Evolutionary conservation across 2,113 vertebrate genomes (phyloP).

Genomic region (Saimiri boliviensis): DNA sequence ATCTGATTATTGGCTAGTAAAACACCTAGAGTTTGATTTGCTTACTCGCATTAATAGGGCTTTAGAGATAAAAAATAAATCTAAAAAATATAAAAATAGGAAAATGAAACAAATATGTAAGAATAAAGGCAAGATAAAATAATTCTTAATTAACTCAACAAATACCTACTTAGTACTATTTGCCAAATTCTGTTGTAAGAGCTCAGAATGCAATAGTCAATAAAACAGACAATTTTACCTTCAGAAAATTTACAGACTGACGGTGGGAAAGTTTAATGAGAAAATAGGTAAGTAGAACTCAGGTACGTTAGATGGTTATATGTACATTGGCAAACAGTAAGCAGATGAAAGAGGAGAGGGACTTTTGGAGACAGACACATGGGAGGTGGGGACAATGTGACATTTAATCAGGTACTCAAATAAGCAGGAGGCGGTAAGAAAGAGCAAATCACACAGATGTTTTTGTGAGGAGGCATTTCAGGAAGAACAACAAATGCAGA

Average conservation of each 20-base stretch:
- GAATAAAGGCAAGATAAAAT: not conserved
- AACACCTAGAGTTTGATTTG: not conserved
- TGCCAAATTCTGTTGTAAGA: not conserved
- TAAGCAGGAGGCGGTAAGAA: not conserved
- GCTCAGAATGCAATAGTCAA: not conserved
- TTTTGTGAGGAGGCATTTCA: not conserved
- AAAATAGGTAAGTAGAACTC: not conserved
- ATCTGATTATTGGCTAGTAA: not conserved
- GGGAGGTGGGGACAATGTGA: not conserved
- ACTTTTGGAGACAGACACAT: not conserved
- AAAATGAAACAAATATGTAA: not conserved
- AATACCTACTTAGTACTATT: not conserved
- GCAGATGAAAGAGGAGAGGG: not conserved
- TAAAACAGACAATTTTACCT: not conserved
- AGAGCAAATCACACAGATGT: not conserved
- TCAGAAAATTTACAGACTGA: not conserved
- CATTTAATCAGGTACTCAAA: not conserved
- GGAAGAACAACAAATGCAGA: not conserved
- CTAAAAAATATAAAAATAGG: constrained; percentile 1
- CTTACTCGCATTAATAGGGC: not conserved
- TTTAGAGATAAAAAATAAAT: not conserved
- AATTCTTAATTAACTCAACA: not conserved
- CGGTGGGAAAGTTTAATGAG: not conserved
- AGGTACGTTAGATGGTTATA: not conserved
- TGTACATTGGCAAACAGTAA: not conserved